phyloP scores from a whole-genome alignment of 2,113 vertebrate genomes.

The Chascanopsetta lugubris region DNA sequence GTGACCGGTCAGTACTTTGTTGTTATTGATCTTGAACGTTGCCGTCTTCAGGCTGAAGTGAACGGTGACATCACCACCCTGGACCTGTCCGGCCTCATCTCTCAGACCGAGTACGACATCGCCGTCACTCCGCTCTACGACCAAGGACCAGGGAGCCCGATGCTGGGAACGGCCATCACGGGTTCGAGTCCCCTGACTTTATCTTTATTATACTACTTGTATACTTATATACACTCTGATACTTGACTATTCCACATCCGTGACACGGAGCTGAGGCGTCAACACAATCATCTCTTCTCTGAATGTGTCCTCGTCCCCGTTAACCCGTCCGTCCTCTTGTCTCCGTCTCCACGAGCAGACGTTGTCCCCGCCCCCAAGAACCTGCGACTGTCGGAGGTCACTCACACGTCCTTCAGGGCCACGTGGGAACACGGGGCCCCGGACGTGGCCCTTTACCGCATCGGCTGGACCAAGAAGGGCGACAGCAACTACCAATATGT shows the following conservation, averaged over 20 bases:
- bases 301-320: slow-evolving; percentile 19
- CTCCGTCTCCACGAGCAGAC: slow-evolving; percentile 59
- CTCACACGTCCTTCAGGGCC: slow-evolving; percentile 86
- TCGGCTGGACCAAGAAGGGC: slow-evolving; percentile 86
- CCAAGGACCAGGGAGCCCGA: slow-evolving; percentile 81
- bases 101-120: slow-evolving; percentile 88
- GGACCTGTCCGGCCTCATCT: slow-evolving; percentile 83
- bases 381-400: slow-evolving; percentile 88
- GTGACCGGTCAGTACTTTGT: too few relatives aligned
- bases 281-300: slow-evolving; percentile 2
- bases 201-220: neutral
- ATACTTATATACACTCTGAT: too few relatives aligned
- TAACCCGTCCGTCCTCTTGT: neutral
- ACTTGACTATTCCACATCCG: too few relatives aligned
- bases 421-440: slow-evolving; percentile 94
- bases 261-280: too few relatives aligned
- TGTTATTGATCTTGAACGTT: neutral
- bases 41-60: slow-evolving; percentile 82
- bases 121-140: slow-evolving; percentile 88
- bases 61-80: slow-evolving; percentile 81
- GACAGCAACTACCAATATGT: slow-evolving; percentile 64
- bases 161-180: slow-evolving; percentile 84
- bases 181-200: slow-evolving; percentile 54
- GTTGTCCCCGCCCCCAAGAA: slow-evolving; percentile 91
- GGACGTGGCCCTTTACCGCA: slow-evolving; percentile 91